Conservation (phyloP, 2,797 vertebrate genomes). For the Poecilia gillii region DNA sequence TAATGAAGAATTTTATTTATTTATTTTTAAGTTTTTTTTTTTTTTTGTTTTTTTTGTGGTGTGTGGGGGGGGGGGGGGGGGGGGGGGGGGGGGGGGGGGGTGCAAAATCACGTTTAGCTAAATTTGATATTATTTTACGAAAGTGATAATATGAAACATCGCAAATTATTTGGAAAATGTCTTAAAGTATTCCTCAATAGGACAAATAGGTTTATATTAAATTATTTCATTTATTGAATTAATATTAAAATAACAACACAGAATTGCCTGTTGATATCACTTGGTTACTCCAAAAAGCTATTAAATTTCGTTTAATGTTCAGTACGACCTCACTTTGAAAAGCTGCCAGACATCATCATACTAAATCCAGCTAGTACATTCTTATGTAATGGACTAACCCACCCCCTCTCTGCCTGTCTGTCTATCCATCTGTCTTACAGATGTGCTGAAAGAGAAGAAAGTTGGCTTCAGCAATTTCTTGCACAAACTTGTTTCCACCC, state of each 20-base stretch:
- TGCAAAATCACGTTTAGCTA: no score
- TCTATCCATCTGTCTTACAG: slow-evolving; percentile 51
- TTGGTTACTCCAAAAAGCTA: not conserved
- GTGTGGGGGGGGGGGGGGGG: no score
- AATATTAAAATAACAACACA: not conserved
- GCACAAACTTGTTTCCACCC: slow-evolving; percentile 72
- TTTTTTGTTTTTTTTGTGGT: no score
- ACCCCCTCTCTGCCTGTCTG: not conserved
- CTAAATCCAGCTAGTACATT: slow-evolving; percentile 34
- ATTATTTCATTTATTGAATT: not conserved
- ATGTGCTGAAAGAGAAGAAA: slow-evolving; percentile 82
- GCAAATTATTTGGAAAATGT: not conserved
- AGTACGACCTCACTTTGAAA: not conserved
- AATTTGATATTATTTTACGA: no score
- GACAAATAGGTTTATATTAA: not conserved
- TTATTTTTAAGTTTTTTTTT: no score
- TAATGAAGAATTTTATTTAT: no score
- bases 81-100: no score
- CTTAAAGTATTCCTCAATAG: not conserved
- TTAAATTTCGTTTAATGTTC: not conserved
- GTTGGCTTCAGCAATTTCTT: slow-evolving; percentile 72
- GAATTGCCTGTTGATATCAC: not conserved
- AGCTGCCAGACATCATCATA: slow-evolving; percentile 2
- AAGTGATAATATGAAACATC: not conserved
- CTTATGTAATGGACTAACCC: slow-evolving; percentile 42